Base-by-base conservation (phyloP, 2,888 invertebrate genomes). In the Sarcophaga variegata region DNA sequence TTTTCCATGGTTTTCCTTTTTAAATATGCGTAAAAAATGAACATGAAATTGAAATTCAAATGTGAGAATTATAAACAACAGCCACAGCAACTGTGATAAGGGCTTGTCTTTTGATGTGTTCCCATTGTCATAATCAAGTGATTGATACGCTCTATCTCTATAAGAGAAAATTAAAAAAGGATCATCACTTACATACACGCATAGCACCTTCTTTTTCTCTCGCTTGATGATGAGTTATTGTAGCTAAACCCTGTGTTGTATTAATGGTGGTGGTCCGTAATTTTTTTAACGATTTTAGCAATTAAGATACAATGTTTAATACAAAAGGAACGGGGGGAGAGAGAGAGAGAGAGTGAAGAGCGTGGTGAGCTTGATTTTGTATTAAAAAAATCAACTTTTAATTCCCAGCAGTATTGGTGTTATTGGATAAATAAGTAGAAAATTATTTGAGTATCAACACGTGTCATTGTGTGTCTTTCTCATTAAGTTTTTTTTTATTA, bases 251-350 rank as follows among this genome's bases (percentile, higher is more conserved):
- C 22, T 10, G 14, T 0, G 54, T 0, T 54, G 10, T 12, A 54
- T 59, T 20, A 67, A 88, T 88, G 85, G 81, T 89, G 89, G 89
- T 89, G 86, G 88, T 88, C 86, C 4, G 87, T 69, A 88, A 88
- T 90, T 92, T 92, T 92, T 92, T 92, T 91, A 92, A 90, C 85
- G 90, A 90, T 90, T 92, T 90, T 91, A 92, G 90, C 92, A 92
- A 92, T 92, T 91, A 92, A 92, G 92, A 54, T 37, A 10, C 37
- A 37, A 37, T 37, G 8, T 10, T 37, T 37, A 54, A 4, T 14
- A 54, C 17, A 54, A 54, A 54, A 54, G 8, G 60, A 69, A 59
- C 6, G 62, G 37, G 22, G 22, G n/a, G 17, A 71, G 2, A 6
- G 8, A 60, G 14, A 4, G 6, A 72, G 25, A 20, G 5, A 45